These are phyloP conservation scores for Cyclopterus lumpus DNA, from an alignment of 2,797 vertebrate species.

Conservation along the genomic window DNA sequence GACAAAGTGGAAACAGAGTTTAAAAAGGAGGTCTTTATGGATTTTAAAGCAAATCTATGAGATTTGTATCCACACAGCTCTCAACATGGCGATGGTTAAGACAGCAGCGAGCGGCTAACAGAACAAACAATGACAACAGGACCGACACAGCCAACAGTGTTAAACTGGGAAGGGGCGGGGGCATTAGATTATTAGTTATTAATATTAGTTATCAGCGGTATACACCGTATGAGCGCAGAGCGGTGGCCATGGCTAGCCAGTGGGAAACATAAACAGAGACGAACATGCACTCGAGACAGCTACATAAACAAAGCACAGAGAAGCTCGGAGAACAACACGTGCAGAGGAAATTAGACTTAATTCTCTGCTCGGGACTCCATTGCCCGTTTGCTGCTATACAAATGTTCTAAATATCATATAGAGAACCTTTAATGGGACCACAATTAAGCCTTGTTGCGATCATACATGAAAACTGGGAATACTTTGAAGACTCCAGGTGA, in stretches of 20 bases:
- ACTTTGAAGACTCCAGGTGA: not conserved
- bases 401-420: not conserved
- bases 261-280: not conserved
- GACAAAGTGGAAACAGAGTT: constrained; percentile 5
- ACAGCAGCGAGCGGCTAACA: not conserved
- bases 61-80: not conserved
- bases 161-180: not conserved
- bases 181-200: not conserved
- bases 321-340: not conserved
- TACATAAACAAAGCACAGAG: not conserved
- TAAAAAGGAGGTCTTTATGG: constrained; percentile 6
- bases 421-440: not conserved
- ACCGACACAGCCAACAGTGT: not conserved
- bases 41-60: not conserved
- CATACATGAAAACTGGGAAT: not conserved
- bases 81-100: not conserved
- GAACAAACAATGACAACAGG: not conserved
- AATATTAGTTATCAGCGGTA: not conserved
- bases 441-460: not conserved
- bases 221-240: not conserved
- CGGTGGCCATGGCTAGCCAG: not conserved
- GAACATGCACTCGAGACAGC: not conserved
- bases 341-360: not conserved
- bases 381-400: not conserved
- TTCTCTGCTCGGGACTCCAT: not conserved